phyloP scores from a whole-genome alignment of 2,888 invertebrate species.

The Schrankia costaestrigalis region DNA sequence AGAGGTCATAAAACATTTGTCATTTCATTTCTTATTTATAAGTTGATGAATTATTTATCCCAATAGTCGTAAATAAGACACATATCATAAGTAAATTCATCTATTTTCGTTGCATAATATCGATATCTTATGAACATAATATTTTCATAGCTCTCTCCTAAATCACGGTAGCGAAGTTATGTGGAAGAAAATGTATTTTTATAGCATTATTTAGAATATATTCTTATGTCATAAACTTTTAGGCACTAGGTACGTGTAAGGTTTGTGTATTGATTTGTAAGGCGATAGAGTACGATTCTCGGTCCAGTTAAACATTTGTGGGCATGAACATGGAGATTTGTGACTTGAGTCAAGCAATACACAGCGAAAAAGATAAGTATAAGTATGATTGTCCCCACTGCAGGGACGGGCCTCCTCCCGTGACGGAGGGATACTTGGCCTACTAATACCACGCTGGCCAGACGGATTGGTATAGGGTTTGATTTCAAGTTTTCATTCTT shows the following conservation, averaged over 20 bases:
- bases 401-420: no score
- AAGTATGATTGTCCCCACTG: no score
- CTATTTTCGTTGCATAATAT: slow-evolving; percentile 6
- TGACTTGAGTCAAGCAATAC: no score
- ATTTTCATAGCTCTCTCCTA: slow-evolving; percentile 30
- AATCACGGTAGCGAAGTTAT: slow-evolving; percentile 33
- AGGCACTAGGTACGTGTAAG: not conserved
- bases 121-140: slow-evolving; percentile 18
- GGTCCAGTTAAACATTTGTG: no score
- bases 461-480: no score
- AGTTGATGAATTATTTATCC: slow-evolving; percentile 7
- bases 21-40: not conserved
- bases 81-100: slow-evolving; percentile 1
- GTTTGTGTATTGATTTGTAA: slow-evolving; percentile 4
- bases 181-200: slow-evolving; percentile 35
- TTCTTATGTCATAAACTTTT: slow-evolving; percentile 24
- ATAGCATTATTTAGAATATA: slow-evolving; percentile 35
- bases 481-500: no score
- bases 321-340: no score
- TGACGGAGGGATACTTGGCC: no score
- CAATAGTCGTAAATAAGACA: slow-evolving; percentile 5
- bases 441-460: no score
- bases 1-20: not conserved
- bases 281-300: not conserved
- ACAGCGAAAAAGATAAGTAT: no score